These are phyloP conservation scores for Neocrepidodera transversa DNA, from an alignment of 2,888 invertebrate genomes.

Conservation along the genomic window DNA sequence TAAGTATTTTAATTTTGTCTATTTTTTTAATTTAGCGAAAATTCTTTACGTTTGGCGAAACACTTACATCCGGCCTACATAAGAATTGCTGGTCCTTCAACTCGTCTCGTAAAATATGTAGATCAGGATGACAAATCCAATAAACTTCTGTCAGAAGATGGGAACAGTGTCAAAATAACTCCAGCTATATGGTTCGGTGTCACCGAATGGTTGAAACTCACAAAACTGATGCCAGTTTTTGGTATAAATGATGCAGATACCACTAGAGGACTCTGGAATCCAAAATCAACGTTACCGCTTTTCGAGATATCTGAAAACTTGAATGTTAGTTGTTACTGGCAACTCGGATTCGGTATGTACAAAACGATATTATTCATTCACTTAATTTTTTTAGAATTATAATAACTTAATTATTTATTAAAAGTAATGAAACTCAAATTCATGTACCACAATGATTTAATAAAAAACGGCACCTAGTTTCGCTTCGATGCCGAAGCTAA, in stretches of 20 bases:
- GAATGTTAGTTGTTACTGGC: constrained; percentile 73
- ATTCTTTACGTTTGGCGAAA: constrained; percentile 70
- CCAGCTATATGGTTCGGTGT: constrained; percentile 57
- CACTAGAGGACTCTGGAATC: constrained; percentile 69
- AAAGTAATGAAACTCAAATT: no score
- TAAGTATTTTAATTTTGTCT: not conserved
- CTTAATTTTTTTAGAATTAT: not conserved
- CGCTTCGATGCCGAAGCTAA: no score
- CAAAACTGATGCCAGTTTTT: constrained; percentile 72
- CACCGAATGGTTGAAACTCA: constrained; percentile 64
- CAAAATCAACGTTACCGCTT: constrained; percentile 70
- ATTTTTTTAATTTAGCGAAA: constrained; percentile 60
- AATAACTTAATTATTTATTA: not conserved
- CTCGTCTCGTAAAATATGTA: constrained; percentile 59
- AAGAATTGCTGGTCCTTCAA: constrained; percentile 74
- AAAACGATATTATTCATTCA: not conserved
- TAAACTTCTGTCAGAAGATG: constrained; percentile 31
- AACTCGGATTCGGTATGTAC: constrained; percentile 73
- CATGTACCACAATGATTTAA: no score
- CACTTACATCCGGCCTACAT: constrained; percentile 76
- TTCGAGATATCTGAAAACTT: constrained; percentile 73
- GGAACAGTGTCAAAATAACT: constrained; percentile 49
- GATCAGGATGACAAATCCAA: constrained; percentile 42
- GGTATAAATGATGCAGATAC: constrained; percentile 69
- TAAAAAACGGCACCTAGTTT: no score